Evolutionary conservation across 2,797 vertebrate species (phyloP).

Genomic region (Enteromius argenteus): DNA sequence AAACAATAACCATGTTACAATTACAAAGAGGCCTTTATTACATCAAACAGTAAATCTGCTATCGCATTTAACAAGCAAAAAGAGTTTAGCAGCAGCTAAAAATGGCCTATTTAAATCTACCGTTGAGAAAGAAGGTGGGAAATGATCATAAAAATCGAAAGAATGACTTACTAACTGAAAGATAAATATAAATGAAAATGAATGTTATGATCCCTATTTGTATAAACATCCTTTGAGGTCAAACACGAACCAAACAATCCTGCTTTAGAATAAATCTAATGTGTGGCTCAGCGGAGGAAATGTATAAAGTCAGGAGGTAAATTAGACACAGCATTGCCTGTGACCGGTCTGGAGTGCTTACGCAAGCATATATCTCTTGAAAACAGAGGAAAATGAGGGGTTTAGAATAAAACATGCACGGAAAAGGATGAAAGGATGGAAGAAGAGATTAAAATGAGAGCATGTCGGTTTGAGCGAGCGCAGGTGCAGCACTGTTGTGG

Average conservation of each 20-base stretch:
- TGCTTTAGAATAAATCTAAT: slow-evolving; percentile 39
- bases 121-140: not conserved
- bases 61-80: not conserved
- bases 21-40: not conserved
- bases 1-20: not conserved
- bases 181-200: not conserved
- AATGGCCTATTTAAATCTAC: not conserved
- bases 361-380: slow-evolving; percentile 12
- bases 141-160: not conserved
- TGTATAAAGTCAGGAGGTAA: slow-evolving; percentile 45
- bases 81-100: not conserved
- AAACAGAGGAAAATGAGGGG: slow-evolving; percentile 29
- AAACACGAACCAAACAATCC: slow-evolving; percentile 31
- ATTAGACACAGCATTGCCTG: slow-evolving; percentile 54
- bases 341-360: slow-evolving; percentile 21
- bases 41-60: not conserved
- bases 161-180: not conserved
- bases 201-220: not conserved
- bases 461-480: not conserved
- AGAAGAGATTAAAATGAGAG: not conserved
- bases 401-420: not conserved
- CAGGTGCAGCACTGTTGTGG: slow-evolving; percentile 9
- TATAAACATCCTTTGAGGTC: not conserved
- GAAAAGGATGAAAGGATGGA: not conserved
- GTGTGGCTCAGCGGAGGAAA: slow-evolving; percentile 21